Conservation (phyloP, 2,797 vertebrate genomes). For the Microctenopoma steveboyesi region DNA sequence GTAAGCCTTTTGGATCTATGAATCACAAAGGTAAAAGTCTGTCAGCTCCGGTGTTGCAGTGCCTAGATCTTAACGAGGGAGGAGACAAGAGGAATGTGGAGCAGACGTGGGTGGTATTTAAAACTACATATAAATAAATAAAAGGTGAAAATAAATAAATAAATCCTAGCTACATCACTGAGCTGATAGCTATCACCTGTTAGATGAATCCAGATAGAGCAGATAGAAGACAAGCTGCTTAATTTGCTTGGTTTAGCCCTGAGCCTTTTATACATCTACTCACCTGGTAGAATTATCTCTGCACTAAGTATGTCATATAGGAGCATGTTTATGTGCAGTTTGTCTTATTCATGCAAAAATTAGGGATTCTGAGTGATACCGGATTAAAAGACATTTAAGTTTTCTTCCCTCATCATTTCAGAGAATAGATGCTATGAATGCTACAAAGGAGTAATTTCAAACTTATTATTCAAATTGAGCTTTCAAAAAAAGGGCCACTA, state of each 20-base stretch:
- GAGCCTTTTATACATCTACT: constrained; percentile 42
- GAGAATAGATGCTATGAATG: constrained; percentile 56
- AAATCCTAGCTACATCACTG: constrained; percentile 63
- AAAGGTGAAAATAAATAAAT: constrained; percentile 80
- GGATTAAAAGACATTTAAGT: constrained; percentile 32
- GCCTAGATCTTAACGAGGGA: constrained; percentile 73
- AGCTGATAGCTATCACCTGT: constrained; percentile 71
- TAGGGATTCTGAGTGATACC: constrained; percentile 13
- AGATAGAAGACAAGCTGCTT: constrained; percentile 65
- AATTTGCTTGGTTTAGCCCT: constrained; percentile 63
- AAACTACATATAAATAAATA: constrained; percentile 84
- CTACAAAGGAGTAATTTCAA: constrained; percentile 61
- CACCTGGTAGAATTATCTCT: constrained; percentile 22
- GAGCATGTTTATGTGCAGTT: constrained; percentile 18
- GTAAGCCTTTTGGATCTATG: constrained; percentile 74
- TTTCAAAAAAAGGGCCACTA: constrained; percentile 59
- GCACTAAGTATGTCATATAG: constrained; percentile 8
- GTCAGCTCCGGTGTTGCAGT: constrained; percentile 74
- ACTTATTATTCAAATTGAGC: constrained; percentile 76
- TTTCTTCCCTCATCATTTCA: constrained; percentile 22
- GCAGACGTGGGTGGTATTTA: constrained; percentile 84
- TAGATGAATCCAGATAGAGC: constrained; percentile 67
- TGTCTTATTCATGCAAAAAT: constrained; percentile 17
- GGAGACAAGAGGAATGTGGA: constrained; percentile 78
- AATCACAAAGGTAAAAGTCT: constrained; percentile 82